phyloP scores from a whole-genome alignment of 2,888 invertebrate species.

The Silvanus unidentatus region DNA sequence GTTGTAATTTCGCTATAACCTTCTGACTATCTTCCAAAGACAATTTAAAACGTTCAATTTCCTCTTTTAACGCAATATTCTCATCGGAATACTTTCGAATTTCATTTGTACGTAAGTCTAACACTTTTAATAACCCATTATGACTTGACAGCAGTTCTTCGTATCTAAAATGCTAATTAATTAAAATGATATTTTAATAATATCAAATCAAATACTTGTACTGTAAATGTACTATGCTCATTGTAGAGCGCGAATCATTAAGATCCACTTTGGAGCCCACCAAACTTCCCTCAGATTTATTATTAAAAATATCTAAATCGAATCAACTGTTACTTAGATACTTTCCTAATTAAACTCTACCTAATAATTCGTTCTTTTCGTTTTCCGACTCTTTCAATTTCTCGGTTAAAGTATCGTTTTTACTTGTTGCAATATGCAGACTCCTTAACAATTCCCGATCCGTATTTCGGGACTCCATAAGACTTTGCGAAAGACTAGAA shows the following conservation, averaged over 20 bases:
- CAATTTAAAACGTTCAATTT: slow-evolving; percentile 24
- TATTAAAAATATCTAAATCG: slow-evolving; percentile 30
- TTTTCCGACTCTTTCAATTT: slow-evolving; percentile 34
- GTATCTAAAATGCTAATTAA: slow-evolving; percentile 27
- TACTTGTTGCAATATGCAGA: slow-evolving; percentile 27
- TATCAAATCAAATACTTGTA: slow-evolving; percentile 46
- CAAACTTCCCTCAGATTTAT: slow-evolving; percentile 21
- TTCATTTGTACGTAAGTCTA: slow-evolving; percentile 35
- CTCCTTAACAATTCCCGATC: slow-evolving; percentile 32
- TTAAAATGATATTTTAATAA: neutral
- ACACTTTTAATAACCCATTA: slow-evolving; percentile 36
- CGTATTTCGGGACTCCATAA: slow-evolving; percentile 27
- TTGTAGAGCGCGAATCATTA: slow-evolving; percentile 49
- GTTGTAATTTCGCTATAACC: slow-evolving; percentile 25
- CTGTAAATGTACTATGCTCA: slow-evolving; percentile 53
- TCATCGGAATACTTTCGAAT: slow-evolving; percentile 33
- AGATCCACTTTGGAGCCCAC: slow-evolving; percentile 33
- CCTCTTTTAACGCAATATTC: slow-evolving; percentile 29
- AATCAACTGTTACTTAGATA: neutral
- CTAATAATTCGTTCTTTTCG: slow-evolving; percentile 36
- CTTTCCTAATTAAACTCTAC: slow-evolving; percentile 18
- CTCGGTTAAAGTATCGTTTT: slow-evolving; percentile 25
- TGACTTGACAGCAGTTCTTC: slow-evolving; percentile 39
- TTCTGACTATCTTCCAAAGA: slow-evolving; percentile 23
- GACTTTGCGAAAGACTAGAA: slow-evolving; percentile 18